These are phyloP conservation scores for Zonotrichia leucophrys DNA, from an alignment of 2,113 vertebrate genomes.

Conservation along the genomic window DNA sequence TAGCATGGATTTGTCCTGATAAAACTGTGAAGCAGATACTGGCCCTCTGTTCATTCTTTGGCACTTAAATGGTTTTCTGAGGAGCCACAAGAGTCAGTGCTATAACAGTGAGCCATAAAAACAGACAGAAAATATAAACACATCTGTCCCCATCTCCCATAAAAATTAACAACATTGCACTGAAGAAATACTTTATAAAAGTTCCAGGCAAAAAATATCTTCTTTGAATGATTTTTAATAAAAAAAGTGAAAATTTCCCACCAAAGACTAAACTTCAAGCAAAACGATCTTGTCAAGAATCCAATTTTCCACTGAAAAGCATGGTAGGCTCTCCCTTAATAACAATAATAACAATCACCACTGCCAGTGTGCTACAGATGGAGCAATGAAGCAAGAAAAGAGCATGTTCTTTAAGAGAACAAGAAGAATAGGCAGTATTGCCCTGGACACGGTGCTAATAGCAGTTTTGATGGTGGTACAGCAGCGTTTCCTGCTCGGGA, in stretches of 20 bases:
- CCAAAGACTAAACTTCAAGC: constrained; percentile 11
- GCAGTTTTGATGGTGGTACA: constrained; percentile 5
- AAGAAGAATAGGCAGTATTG: not conserved
- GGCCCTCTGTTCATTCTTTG: constrained; percentile 34
- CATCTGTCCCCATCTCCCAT: constrained; percentile 10
- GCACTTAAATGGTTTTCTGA: not conserved
- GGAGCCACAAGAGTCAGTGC: constrained; percentile 19
- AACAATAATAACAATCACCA: constrained; percentile 4
- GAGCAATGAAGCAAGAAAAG: constrained; percentile 12
- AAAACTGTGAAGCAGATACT: constrained; percentile 17
- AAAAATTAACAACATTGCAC: constrained; percentile 26
- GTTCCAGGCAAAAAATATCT: not conserved
- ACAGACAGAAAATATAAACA: constrained; percentile 49
- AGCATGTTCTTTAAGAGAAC: not conserved
- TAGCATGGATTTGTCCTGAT: constrained; percentile 27
- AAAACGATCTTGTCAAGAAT: constrained; percentile 20
- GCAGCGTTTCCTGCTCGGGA: constrained; percentile 24
- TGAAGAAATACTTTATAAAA: not conserved
- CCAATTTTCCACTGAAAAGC: constrained; percentile 40
- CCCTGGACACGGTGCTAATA: not conserved
- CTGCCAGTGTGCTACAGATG: not conserved
- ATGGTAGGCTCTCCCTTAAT: not conserved
- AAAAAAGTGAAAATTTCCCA: constrained; percentile 4
- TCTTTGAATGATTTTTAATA: not conserved
- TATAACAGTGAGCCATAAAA: constrained; percentile 8